Conservation (phyloP, 1,140 invertebrate genomes). For the Calliphora vicina region DNA sequence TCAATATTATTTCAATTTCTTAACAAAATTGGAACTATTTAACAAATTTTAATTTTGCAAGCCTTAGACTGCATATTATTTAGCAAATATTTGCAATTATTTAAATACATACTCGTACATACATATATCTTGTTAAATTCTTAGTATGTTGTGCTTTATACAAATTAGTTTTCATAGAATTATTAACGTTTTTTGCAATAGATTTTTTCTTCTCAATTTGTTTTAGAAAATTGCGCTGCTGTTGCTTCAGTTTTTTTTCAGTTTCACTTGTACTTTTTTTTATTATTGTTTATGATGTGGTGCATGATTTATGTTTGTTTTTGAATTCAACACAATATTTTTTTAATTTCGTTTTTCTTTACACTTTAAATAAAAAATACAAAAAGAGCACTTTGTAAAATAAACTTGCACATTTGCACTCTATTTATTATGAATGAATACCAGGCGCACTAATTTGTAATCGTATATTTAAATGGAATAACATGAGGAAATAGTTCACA, state of each 20-base stretch:
- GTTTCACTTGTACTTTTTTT: not conserved
- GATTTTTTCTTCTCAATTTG: too few species aligned
- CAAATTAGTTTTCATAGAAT: too few species aligned
- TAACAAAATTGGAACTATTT: not conserved
- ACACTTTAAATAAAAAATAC: not conserved
- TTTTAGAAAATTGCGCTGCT: not conserved
- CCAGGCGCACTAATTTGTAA: not conserved
- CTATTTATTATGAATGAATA: not conserved
- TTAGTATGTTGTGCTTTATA: not conserved
- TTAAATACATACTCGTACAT: too few species aligned
- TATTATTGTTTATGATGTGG: not conserved
- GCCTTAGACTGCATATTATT: too few species aligned
- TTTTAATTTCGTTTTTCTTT: not conserved
- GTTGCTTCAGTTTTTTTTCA: not conserved
- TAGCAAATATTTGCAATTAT: too few species aligned
- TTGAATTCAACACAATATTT: not conserved
- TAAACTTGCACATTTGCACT: not conserved
- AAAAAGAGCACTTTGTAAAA: not conserved
- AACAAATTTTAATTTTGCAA: not conserved
- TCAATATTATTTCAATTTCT: not conserved
- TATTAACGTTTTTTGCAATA: too few species aligned
- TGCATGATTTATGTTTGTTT: slow-evolving; percentile 9
- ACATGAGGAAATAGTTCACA: not conserved
- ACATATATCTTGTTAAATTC: too few species aligned
- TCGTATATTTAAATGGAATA: not conserved